Percentiles rank a stretch among this genome's conserved stretches.
Conservation (phyloP, 2,888 invertebrate species). For the Pammene fasciana region DNA sequence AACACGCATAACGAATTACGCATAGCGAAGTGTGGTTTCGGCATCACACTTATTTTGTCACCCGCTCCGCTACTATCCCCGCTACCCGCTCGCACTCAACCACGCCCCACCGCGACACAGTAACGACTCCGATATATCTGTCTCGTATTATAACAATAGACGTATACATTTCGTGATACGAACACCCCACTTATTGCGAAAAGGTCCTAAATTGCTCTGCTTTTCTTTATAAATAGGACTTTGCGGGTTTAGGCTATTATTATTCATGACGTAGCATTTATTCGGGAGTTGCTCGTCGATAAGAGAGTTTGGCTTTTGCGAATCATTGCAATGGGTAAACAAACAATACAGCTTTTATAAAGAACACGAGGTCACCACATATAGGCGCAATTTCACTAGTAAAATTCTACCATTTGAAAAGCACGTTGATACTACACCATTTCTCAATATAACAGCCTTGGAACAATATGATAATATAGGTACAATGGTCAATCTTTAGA, state of each 20-base stretch:
- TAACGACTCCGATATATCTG: conserved; percentile 24
- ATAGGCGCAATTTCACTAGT: no score
- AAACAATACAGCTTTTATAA: background rate
- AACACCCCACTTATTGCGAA: background rate
- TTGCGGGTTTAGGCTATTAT: background rate
- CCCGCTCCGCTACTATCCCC: conserved; percentile 15
- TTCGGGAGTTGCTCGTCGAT: conserved; percentile 11
- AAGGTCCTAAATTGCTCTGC: background rate
- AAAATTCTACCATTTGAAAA: no score
- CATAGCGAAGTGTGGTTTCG: background rate
- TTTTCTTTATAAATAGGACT: background rate
- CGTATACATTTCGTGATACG: conserved; percentile 14
- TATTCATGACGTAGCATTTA: conserved; percentile 24
- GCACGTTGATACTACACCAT: no score
- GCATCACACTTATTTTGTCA: background rate
- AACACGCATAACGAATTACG: no score
- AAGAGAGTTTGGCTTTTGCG: conserved; percentile 6
- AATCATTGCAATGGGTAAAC: background rate
- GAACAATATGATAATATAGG: no score
- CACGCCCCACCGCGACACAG: conserved; percentile 9
- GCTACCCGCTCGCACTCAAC: conserved; percentile 9
- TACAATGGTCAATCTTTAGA: no score
- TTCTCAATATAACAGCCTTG: no score
- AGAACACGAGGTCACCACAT: no score
- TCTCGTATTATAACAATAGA: conserved; percentile 20